Base-by-base conservation (phyloP, 2,113 vertebrate genomes). In the Stictonetta naevosa region DNA sequence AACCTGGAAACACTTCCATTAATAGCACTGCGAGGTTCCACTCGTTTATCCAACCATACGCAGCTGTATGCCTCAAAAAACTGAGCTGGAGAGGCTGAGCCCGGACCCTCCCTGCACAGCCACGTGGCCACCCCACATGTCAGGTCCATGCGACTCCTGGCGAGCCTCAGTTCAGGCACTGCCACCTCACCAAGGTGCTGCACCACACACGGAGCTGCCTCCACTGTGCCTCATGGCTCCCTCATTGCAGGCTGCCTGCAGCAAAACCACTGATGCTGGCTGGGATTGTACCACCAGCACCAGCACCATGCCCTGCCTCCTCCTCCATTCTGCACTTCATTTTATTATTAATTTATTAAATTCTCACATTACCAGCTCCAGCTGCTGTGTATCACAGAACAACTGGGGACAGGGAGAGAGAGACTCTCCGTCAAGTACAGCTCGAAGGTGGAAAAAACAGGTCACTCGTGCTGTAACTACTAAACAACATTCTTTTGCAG, bases 241-340 rank as follows among this genome's bases (percentile, higher is more conserved):
- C 33, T 34, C 50, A 4, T 9, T 10, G 33, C 3, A 4, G 50
- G 73, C 72, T n/a, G 62, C 89, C 83, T 2, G 0, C 1, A 19
- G 42, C 52, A 3, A 4, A 23, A 26, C 4, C 28, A 6, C 40
- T 7, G 6, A 1, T 0, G 0, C 5, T 44, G 14, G 52, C 71
- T 14, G 29, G 33, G 21, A 67, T 42, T 13, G 20, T 4, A 29
- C 3, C 31, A 13, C 3, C 0, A 1, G 53, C 31, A 13, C 3
- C 0, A 1, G 53, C 8, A 26, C 18, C 66, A 34, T 8, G 20
- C 15, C 62, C 80, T 1, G 0, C 19, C 3, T 0, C 58, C 38
- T 2, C 46, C 73, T 46, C 53, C 38, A 2, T 20, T 22, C 55
- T 16, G 25, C 17, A 2, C 46, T 48, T 50, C 15, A 10, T 22